These are phyloP conservation scores for Parasteatoda tepidariorum DNA, from an alignment of 1,140 invertebrate species.

Conservation along the genomic window DNA sequence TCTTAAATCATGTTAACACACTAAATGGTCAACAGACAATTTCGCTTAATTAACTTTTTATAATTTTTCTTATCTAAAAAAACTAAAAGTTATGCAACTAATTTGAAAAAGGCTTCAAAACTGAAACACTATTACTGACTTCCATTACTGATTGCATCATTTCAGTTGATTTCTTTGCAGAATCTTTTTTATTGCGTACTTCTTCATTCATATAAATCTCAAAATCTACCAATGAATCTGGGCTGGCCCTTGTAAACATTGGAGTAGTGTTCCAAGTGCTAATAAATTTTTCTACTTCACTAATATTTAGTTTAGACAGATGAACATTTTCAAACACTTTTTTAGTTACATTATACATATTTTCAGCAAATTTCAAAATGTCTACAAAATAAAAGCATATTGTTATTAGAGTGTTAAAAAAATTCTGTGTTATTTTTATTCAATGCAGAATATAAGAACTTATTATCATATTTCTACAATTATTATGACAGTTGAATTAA, in stretches of 20 bases:
- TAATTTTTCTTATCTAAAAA: no score
- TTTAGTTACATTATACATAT: constrained; percentile 18
- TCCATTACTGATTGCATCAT: background rate
- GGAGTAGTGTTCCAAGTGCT: constrained; percentile 5
- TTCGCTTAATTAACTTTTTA: no score
- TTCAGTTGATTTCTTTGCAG: background rate
- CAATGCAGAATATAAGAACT: no score
- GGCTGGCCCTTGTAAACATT: constrained; percentile 8
- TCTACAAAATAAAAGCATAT: background rate
- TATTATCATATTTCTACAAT: no score
- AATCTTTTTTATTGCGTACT: background rate
- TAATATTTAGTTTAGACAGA: constrained; percentile 10
- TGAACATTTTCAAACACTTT: constrained; percentile 1
- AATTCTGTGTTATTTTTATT: no score
- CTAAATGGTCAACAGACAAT: no score
- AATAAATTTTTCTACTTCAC: constrained; percentile 9
- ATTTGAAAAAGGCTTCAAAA: no score
- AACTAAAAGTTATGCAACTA: no score
- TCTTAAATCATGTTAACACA: no score
- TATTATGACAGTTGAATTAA: no score
- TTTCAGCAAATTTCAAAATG: constrained; percentile 10
- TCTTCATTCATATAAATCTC: background rate
- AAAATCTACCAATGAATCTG: constrained; percentile 13
- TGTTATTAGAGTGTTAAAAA: no score
- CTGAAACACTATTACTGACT: constrained; percentile 10